Conservation (phyloP, 2,888 invertebrate genomes). For the Maniola hyperantus region DNA sequence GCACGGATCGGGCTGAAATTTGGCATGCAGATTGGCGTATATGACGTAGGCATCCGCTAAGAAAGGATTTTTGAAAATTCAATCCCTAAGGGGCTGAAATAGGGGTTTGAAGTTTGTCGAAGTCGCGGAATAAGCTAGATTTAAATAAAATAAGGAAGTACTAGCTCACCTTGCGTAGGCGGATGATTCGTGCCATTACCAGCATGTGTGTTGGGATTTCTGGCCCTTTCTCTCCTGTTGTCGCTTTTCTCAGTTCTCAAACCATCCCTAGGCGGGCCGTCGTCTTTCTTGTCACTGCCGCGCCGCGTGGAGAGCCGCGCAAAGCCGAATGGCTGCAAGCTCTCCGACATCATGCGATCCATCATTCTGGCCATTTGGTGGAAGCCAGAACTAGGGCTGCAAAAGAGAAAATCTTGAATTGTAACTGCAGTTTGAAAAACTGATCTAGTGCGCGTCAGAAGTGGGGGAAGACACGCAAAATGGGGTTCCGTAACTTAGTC, state of each 20-base stretch:
- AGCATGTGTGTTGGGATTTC: slow-evolving; percentile 55
- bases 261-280: slow-evolving; percentile 61
- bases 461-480: no score
- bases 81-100: no score
- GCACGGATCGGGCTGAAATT: no score
- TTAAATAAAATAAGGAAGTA: neutral
- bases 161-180: slow-evolving; percentile 68
- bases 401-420: slow-evolving; percentile 1
- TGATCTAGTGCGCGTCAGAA: no score
- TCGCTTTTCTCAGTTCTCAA: slow-evolving; percentile 61
- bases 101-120: no score
- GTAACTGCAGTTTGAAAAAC: neutral
- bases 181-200: slow-evolving; percentile 69
- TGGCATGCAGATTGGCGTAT: no score
- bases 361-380: slow-evolving; percentile 89
- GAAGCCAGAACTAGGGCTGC: slow-evolving; percentile 82
- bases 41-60: no score
- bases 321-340: slow-evolving; percentile 85
- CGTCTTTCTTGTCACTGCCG: slow-evolving; percentile 52
- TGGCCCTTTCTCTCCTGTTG: slow-evolving; percentile 54
- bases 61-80: no score
- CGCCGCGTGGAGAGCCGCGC: slow-evolving; percentile 84
- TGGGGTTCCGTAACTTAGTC: no score
- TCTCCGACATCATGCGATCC: slow-evolving; percentile 87
- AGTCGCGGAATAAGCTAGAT: neutral